Base-by-base conservation (phyloP, 2,797 vertebrate genomes). In the Lindbergichthys nudifrons region DNA sequence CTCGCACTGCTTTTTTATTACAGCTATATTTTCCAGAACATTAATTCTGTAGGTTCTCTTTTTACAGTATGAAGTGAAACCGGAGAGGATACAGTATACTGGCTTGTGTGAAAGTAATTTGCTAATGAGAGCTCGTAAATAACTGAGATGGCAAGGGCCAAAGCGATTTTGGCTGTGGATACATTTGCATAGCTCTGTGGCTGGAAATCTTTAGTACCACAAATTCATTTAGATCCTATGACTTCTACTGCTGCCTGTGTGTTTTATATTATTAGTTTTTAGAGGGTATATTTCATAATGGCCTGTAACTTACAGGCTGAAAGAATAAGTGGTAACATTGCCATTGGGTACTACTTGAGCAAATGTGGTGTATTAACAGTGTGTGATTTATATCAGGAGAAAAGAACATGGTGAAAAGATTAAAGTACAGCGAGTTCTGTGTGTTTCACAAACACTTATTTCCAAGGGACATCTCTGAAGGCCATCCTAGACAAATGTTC, bases 51-150 rank as follows among this genome's bases (percentile, higher is more conserved):
- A 84, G 83, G 87, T 90, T 92, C 90, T 85, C 69, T 73, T 58
- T 81, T 73, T 74, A 59, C 71, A 58, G 83, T 73, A 69, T 68
- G 64, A 83, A 77, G 78, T 70, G 80, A 87, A 84, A 85, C 81
- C 45, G 2, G 66, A 67, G 87, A 80, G 63, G 65, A 81, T 67
- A 77, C 75, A 63, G 70, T 68, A 73, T 53, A 84, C 61, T 26
- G 84, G 83, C 75, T 83, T 57, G 82, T 70, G 89, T 91, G 90
- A 88, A 91, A 92, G 88, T 90, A 86, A 92, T 90, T 92, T 89
- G 71, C 90, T 92, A 93, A 92, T 91, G 90, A 90, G 88, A 56
- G 79, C 89, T 92, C 84, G 56, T 92, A 92, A 94, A 94, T 92
- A 91, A 90, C 75, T 72, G 32, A 63, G 53, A 69, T 77, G 82